Conservation (phyloP, 2,797 vertebrate species). For the Melopsittacus undulatus region DNA sequence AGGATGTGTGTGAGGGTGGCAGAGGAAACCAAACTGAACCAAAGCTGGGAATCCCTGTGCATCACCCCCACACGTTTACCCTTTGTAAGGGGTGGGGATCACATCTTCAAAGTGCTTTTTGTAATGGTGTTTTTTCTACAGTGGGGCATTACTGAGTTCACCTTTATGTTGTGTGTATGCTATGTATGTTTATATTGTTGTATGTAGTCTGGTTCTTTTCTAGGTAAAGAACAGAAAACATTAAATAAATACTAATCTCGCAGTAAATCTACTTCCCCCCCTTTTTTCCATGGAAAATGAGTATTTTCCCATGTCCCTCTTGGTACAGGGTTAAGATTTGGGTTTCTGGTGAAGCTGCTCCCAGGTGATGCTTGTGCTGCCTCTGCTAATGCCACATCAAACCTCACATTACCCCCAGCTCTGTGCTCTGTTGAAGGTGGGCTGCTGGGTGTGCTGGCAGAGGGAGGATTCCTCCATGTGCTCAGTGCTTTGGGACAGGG, state of each 20-base stretch:
- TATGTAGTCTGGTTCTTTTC: slow-evolving; percentile 8
- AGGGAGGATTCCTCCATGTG: background rate
- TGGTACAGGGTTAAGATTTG: background rate
- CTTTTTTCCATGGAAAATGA: background rate
- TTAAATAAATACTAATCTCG: slow-evolving; percentile 5
- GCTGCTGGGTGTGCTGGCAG: background rate
- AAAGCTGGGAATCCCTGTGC: background rate
- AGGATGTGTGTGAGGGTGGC: background rate
- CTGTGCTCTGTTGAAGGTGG: background rate
- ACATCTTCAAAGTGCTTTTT: background rate
- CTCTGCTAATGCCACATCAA: background rate
- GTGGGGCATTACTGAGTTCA: background rate
- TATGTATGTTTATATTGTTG: slow-evolving; percentile 12
- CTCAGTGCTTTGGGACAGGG: background rate
- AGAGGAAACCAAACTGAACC: background rate
- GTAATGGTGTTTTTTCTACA: background rate
- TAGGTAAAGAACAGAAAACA: background rate
- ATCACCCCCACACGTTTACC: background rate
- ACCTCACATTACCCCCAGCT: background rate
- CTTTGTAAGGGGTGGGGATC: background rate
- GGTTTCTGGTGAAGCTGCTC: background rate
- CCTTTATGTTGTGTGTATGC: background rate
- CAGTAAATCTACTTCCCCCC: background rate
- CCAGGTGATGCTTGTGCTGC: background rate
- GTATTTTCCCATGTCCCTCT: background rate